These are phyloP conservation scores for Panurus biarmicus DNA, from an alignment of 2,113 vertebrate genomes.

Conservation along the genomic window DNA sequence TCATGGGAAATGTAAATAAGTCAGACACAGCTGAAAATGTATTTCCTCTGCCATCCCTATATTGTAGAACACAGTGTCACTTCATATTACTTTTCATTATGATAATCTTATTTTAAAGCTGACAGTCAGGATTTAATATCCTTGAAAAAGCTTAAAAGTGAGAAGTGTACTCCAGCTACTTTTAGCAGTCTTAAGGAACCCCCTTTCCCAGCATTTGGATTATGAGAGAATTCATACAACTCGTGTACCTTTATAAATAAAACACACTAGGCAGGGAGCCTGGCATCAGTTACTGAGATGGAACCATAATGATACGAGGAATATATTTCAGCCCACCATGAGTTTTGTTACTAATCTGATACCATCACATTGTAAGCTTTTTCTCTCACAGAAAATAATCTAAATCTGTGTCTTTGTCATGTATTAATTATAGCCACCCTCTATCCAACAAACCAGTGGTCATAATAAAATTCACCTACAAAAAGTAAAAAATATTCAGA, in stretches of 20 bases:
- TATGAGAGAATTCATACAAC: neutral
- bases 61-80: constrained; percentile 43
- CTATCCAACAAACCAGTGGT: neutral
- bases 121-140: constrained; percentile 29
- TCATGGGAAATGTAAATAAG: constrained; percentile 63
- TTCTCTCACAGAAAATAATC: neutral
- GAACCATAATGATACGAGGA: neutral
- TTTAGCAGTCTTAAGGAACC: neutral
- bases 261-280: neutral
- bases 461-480: neutral
- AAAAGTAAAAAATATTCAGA: constrained; percentile 5
- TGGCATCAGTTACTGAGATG: neutral
- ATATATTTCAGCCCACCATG: neutral
- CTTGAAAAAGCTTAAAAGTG: neutral
- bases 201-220: neutral
- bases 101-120: constrained; percentile 50
- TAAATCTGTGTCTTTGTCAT: neutral
- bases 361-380: neutral
- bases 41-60: constrained; percentile 6
- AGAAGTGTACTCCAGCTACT: constrained; percentile 5
- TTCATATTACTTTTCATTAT: constrained; percentile 38
- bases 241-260: neutral
- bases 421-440: neutral
- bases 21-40: constrained; percentile 18
- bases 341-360: neutral